Evolutionary conservation across 2,888 invertebrate genomes (phyloP).

Genomic region (Meiosimyza decipiens): DNA sequence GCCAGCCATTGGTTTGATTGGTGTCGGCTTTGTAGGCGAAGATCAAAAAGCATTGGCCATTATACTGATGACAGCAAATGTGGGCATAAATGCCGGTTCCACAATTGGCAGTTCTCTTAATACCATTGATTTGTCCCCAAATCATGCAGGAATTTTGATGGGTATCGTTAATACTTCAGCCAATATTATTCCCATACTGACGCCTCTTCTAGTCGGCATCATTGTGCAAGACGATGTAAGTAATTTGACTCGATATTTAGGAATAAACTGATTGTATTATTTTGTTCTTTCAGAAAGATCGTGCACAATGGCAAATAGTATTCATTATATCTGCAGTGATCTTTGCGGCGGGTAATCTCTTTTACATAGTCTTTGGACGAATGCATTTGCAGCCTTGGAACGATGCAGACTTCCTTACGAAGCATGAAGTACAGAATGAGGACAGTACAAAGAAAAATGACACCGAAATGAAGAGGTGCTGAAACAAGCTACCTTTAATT

Average conservation of each 20-base stretch:
- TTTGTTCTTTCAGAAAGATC: conserved; percentile 54
- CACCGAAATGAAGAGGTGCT: background rate
- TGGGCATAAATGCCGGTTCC: conserved; percentile 70
- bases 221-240: conserved; percentile 71
- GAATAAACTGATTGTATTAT: background rate
- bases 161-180: conserved; percentile 75
- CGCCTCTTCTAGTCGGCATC: conserved; percentile 71
- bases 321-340: conserved; percentile 70
- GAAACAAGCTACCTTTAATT: background rate
- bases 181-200: conserved; percentile 73
- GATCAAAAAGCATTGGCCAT: conserved; percentile 61
- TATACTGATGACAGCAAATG: conserved; percentile 71
- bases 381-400: conserved; percentile 73
- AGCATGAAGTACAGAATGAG: conserved; percentile 36
- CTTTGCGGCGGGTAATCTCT: conserved; percentile 68
- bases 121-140: conserved; percentile 77
- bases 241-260: conserved; percentile 35
- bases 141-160: conserved; percentile 77
- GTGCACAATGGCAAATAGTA: conserved; percentile 69
- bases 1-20: conserved; percentile 70
- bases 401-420: conserved; percentile 50
- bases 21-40: conserved; percentile 67
- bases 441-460: background rate
- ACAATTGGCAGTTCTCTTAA: conserved; percentile 74
- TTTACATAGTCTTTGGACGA: conserved; percentile 70